phyloP scores from a whole-genome alignment of 1,140 invertebrate genomes.

The Sipha flava region DNA sequence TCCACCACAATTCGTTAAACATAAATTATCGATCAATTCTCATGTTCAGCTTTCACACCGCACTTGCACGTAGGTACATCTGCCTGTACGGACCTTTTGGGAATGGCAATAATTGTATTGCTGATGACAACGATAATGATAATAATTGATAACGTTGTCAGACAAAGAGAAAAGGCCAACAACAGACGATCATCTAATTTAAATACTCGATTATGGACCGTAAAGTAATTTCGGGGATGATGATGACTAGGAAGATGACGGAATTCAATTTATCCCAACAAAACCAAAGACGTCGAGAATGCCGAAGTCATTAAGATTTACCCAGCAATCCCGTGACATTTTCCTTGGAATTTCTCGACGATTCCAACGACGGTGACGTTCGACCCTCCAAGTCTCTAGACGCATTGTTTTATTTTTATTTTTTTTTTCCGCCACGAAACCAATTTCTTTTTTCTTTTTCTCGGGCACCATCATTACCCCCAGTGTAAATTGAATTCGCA shows the following conservation, averaged over 20 bases:
- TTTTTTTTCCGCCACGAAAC: not conserved
- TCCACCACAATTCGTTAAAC: not conserved
- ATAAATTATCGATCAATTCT: not conserved
- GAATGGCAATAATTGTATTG: not conserved
- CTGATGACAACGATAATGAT: not conserved
- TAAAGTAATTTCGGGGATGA: not conserved
- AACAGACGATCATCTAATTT: slow-evolving; percentile 6
- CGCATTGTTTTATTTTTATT: slow-evolving; percentile 8
- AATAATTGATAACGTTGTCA: not conserved
- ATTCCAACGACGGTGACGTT: not conserved
- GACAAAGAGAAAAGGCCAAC: not conserved
- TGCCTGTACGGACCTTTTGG: too few species aligned
- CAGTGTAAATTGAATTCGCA: slow-evolving; percentile 22
- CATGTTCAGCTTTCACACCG: not conserved
- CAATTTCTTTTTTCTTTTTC: not conserved
- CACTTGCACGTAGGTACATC: not conserved
- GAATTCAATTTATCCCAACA: slow-evolving; percentile 19
- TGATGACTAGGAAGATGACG: not conserved
- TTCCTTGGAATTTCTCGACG: not conserved
- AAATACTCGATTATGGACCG: slow-evolving; percentile 24
- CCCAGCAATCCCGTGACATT: not conserved
- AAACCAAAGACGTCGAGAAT: slow-evolving; percentile 21
- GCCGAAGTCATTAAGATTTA: slow-evolving; percentile 21
- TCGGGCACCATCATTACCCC: not conserved
- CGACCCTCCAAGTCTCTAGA: not conserved